Evolutionary conservation across 1,140 invertebrate genomes (phyloP).

Genomic region (Sycophila sp.): DNA sequence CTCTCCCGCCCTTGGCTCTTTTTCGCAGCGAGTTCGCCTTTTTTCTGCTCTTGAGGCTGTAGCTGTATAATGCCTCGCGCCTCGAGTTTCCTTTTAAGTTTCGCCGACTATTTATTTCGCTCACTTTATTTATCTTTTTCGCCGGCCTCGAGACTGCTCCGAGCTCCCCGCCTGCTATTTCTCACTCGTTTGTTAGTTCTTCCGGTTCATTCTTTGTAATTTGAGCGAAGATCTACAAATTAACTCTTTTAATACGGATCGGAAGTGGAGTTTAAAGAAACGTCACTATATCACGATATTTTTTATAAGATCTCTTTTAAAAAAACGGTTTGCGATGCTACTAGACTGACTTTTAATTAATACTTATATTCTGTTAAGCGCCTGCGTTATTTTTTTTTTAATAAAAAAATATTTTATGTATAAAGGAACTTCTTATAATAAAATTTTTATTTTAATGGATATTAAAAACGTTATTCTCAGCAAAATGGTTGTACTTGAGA

Average conservation of each 20-base stretch:
- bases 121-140: slow-evolving; percentile 27
- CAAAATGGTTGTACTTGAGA: too few species aligned
- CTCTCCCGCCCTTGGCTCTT: background rate
- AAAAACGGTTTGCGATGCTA: too few species aligned
- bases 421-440: too few species aligned
- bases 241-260: background rate
- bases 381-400: too few species aligned
- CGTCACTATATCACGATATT: too few species aligned
- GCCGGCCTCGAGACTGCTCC: background rate
- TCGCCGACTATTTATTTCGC: slow-evolving; percentile 13
- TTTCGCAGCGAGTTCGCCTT: background rate
- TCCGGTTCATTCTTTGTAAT: background rate
- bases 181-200: slow-evolving; percentile 9
- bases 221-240: slow-evolving; percentile 15
- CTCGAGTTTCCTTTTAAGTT: background rate
- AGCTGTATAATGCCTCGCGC: background rate
- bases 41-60: background rate
- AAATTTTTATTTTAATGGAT: too few species aligned
- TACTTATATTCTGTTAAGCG: too few species aligned
- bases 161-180: slow-evolving; percentile 16
- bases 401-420: too few species aligned
- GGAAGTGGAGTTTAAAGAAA: background rate
- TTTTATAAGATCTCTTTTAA: too few species aligned
- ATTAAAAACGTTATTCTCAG: too few species aligned
- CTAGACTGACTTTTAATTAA: too few species aligned